phyloP scores from a whole-genome alignment of 2,797 vertebrate species.

The Pseudomugil tenellus region DNA sequence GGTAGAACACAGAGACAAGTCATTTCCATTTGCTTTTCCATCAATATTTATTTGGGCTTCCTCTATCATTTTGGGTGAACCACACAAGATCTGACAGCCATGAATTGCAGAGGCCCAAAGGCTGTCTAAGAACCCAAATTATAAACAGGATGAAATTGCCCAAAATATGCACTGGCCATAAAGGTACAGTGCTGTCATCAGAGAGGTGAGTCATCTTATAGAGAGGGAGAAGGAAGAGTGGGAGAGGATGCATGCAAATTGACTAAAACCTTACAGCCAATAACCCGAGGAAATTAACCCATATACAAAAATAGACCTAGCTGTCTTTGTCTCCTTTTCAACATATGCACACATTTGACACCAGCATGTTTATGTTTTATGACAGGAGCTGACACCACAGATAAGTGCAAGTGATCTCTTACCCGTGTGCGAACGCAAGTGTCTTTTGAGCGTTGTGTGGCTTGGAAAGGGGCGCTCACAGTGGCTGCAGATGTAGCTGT shows the following conservation, averaged over 20 bases:
- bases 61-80: conserved; percentile 80
- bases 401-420: conserved; percentile 49
- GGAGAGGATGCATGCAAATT: conserved; percentile 72
- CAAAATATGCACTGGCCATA: conserved; percentile 80
- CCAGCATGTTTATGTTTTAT: conserved; percentile 18
- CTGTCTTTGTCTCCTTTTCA: conserved; percentile 38
- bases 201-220: conserved; percentile 78
- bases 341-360: conserved; percentile 38
- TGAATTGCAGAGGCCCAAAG: conserved; percentile 79
- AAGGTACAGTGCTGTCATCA: conserved; percentile 79
- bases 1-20: conserved; percentile 79
- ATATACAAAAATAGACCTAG: conserved; percentile 57
- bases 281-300: conserved; percentile 67
- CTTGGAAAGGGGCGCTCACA: conserved; percentile 98
- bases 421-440: conserved; percentile 98
- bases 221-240: conserved; percentile 48
- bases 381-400: conserved; percentile 18
- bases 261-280: conserved; percentile 65
- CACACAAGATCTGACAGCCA: conserved; percentile 81
- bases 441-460: conserved; percentile 98
- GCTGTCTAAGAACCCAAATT: conserved; percentile 81
- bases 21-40: conserved; percentile 82
- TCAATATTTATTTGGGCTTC: conserved; percentile 83
- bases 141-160: conserved; percentile 83
- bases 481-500: conserved; percentile 98